Percentiles rank a stretch among this genome's conserved stretches.
Conservation (phyloP, 1,140 invertebrate genomes). For the Formica selysi region DNA sequence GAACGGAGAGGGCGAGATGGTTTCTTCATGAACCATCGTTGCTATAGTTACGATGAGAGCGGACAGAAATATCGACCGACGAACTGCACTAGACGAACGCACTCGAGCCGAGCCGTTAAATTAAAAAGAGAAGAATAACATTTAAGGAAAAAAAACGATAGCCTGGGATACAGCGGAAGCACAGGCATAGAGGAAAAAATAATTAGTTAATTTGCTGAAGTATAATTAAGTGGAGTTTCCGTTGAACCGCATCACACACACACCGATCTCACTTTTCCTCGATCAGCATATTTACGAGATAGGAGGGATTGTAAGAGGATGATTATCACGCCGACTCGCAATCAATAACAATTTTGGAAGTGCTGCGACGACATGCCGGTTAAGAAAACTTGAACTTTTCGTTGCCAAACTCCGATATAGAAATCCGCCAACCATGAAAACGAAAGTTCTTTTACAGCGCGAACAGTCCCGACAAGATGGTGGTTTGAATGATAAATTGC, state of each 20-base stretch:
- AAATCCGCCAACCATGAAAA: neutral
- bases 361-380: neutral
- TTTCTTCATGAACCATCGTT: conserved; percentile 78
- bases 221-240: conserved; percentile 73
- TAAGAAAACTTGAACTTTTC: neutral
- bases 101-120: conserved; percentile 68
- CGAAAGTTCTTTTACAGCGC: conserved; percentile 4
- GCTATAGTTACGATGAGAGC: conserved; percentile 82
- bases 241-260: neutral
- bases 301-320: neutral
- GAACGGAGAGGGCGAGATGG: conserved; percentile 58
- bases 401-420: neutral
- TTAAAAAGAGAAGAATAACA: conserved; percentile 65
- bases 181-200: conserved; percentile 60
- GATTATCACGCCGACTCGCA: neutral
- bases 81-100: conserved; percentile 76
- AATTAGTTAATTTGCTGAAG: conserved; percentile 77
- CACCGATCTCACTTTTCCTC: conserved; percentile 17
- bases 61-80: conserved; percentile 81
- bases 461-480: conserved; percentile 56
- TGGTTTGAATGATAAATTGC: conserved; percentile 69
- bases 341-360: conserved; percentile 31
- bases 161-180: conserved; percentile 9
- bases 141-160: conserved; percentile 37
- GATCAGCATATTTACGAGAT: neutral